Evolutionary conservation across 2,113 vertebrate genomes (phyloP).

Genomic region (human): GRCh38 chr3:106089501-106090000

Average conservation of each 20-base stretch:
- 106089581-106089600: background rate
- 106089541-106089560: background rate
- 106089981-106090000: slow-evolving; percentile 71
- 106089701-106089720: background rate
- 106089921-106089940: slow-evolving; percentile 63
- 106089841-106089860: slow-evolving; percentile 26
- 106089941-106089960: slow-evolving; percentile 76
- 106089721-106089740: background rate
- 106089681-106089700: background rate
- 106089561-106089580: background rate
- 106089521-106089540: background rate
- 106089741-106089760: background rate
- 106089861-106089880: background rate
- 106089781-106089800: background rate
- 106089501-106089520: background rate
- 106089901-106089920: slow-evolving; percentile 68
- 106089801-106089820: background rate
- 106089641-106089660: background rate
- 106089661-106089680: background rate
- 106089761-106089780: background rate
- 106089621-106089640: background rate
- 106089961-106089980: slow-evolving; percentile 71
- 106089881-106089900: background rate
- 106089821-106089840: background rate
- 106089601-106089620: background rate